A percentile compares a stretch with the other conserved stretches of the same genome.
Evolutionary conservation across 2,888 invertebrate genomes (phyloP).

Genomic region (Scaptomyza tumidula): DNA sequence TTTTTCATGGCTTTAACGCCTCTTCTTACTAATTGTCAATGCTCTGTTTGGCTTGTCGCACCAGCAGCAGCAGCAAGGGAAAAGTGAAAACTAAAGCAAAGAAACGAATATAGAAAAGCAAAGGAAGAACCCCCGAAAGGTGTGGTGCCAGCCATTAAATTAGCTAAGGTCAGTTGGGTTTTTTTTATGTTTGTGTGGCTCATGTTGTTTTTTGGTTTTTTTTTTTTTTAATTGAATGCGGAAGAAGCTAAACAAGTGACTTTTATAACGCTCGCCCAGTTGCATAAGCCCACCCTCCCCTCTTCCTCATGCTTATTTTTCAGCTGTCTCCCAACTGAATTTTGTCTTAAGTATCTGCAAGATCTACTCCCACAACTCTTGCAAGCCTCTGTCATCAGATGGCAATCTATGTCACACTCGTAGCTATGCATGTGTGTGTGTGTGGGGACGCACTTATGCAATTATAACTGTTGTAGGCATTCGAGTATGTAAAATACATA

Average conservation of each 20-base stretch:
- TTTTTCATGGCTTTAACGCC: conserved; percentile 23
- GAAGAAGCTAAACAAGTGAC: conserved; percentile 33
- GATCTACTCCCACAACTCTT: conserved; percentile 52
- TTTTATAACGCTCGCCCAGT: conserved; percentile 22
- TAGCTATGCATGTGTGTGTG: not conserved
- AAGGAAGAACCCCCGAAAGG: conserved; percentile 21
- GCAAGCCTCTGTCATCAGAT: conserved; percentile 40
- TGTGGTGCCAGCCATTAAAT: conserved; percentile 42
- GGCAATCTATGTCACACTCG: conserved; percentile 53
- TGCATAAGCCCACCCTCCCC: conserved; percentile 33
- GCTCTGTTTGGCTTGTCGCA: conserved; percentile 53
- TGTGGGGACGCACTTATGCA: conserved; percentile 67
- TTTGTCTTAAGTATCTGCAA: conserved; percentile 42
- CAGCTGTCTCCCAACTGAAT: conserved; percentile 4
- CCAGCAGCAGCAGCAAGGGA: conserved; percentile 3
- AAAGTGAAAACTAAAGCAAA: conserved; percentile 43
- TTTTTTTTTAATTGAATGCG: conserved; percentile 13
- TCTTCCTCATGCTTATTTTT: not conserved
- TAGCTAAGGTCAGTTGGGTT: conserved; percentile 61
- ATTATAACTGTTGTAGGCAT: conserved; percentile 73
- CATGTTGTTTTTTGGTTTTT: not conserved
- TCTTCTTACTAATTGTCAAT: conserved; percentile 51
- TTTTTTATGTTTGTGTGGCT: not conserved
- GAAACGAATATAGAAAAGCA: conserved; percentile 3
- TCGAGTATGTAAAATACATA: conserved; percentile 55